phyloP scores from a whole-genome alignment of 2,888 invertebrate genomes.

The Tenodera sinensis region DNA sequence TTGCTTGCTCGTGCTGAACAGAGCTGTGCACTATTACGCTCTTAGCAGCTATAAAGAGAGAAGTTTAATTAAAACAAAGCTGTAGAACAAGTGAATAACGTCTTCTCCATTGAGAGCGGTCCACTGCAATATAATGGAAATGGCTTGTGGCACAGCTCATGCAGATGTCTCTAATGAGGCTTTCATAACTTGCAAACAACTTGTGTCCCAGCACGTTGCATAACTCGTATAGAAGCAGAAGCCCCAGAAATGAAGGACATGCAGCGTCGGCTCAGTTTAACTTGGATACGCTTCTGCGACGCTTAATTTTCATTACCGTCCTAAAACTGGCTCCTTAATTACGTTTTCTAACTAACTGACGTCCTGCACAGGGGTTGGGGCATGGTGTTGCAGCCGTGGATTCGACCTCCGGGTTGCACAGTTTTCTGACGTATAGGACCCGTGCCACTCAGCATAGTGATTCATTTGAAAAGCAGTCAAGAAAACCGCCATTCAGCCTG shows the following conservation, averaged over 20 bases:
- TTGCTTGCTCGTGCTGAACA: too few species aligned
- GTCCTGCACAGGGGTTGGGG: too few species aligned
- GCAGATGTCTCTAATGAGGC: neutral
- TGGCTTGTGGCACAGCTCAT: neutral
- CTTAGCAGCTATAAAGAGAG: too few species aligned
- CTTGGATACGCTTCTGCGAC: neutral
- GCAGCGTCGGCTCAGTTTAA: neutral
- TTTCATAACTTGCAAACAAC: neutral
- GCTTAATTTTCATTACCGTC: neutral
- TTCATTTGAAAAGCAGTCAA: too few species aligned
- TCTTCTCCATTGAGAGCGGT: neutral
- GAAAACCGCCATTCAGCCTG: too few species aligned
- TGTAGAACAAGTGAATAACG: neutral
- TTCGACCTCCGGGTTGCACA: too few species aligned
- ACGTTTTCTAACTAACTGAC: neutral
- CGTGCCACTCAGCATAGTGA: too few species aligned
- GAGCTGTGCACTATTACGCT: too few species aligned
- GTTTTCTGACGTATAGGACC: too few species aligned
- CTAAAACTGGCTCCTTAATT: neutral
- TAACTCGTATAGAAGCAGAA: neutral
- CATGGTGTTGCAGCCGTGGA: too few species aligned
- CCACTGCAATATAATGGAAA: neutral
- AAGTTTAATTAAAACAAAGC: neutral
- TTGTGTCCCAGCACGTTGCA: neutral
- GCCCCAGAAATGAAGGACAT: neutral